Evolutionary conservation across 2,113 vertebrate genomes (phyloP).

Genomic region (Xyrauchen texanus): DNA sequence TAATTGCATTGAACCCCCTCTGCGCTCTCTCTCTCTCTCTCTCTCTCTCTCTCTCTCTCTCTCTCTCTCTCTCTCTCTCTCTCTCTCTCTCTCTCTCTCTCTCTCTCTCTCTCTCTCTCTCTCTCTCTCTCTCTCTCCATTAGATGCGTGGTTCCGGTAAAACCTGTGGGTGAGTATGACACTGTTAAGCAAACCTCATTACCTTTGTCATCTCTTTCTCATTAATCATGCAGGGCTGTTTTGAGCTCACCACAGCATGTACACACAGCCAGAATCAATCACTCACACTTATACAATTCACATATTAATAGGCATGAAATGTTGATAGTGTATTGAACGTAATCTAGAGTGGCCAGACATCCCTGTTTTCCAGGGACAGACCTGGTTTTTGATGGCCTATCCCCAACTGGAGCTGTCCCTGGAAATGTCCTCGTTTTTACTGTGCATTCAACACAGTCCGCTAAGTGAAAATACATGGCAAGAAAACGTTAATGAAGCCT

Average conservation of each 20-base stretch:
- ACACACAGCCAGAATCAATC: constrained; percentile 45
- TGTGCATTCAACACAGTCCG: no score
- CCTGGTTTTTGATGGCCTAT: no score
- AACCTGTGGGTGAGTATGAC: constrained; percentile 46
- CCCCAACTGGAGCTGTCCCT: no score
- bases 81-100: constrained; percentile 7
- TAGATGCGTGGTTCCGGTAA: constrained; percentile 26
- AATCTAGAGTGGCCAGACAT: no score
- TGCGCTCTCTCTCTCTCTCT: background rate
- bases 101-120: constrained; percentile 2
- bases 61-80: constrained; percentile 2
- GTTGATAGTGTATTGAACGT: constrained; percentile 29
- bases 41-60: constrained; percentile 2
- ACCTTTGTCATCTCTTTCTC: constrained; percentile 56
- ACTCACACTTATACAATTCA: constrained; percentile 33
- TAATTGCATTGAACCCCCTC: constrained; percentile 47
- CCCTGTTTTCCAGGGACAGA: no score
- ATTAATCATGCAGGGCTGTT: constrained; percentile 55
- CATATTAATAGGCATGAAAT: constrained; percentile 42
- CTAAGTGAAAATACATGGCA: no score
- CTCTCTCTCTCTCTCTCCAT: constrained; percentile 7
- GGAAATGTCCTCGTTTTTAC: no score
- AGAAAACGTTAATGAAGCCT: no score
- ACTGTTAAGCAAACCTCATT: constrained; percentile 57
- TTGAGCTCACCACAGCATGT: constrained; percentile 14